These are phyloP conservation scores for Barypeithes pellucidus DNA, from an alignment of 2,888 invertebrate genomes.

Conservation along the genomic window DNA sequence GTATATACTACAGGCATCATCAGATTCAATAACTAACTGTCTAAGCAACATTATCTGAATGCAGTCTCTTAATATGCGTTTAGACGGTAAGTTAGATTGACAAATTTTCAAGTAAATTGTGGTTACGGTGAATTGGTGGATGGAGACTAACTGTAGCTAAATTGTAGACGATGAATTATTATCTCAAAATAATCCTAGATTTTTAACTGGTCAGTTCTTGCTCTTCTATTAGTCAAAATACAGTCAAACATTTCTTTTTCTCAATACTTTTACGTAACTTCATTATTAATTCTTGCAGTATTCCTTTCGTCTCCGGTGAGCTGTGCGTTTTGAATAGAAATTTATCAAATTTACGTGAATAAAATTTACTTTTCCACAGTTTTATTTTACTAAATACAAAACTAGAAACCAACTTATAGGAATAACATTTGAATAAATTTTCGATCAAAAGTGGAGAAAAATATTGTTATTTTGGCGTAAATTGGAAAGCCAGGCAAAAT, in stretches of 20 bases:
- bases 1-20: too few relatives aligned
- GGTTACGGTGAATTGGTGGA: neutral
- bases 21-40: too few relatives aligned
- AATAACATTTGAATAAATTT: constrained; percentile 41
- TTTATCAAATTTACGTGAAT: constrained; percentile 50
- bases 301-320: constrained; percentile 35
- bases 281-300: constrained; percentile 44
- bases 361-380: constrained; percentile 40
- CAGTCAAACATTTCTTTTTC: constrained; percentile 10
- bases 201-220: neutral
- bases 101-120: neutral
- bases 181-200: neutral
- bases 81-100: neutral
- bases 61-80: too few relatives aligned
- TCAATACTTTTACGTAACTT: constrained; percentile 26
- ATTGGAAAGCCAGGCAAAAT: neutral
- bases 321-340: constrained; percentile 47
- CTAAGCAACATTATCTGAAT: too few relatives aligned
- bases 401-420: constrained; percentile 43
- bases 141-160: too few relatives aligned
- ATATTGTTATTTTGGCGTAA: neutral
- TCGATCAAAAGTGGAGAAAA: constrained; percentile 29
- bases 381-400: constrained; percentile 45
- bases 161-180: too few relatives aligned
- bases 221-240: neutral